Percentiles rank a stretch among this genome's conserved stretches.
These are phyloP conservation scores for Epicauta chinensis DNA, from an alignment of 1,140 invertebrate genomes.

Conservation along the genomic window DNA sequence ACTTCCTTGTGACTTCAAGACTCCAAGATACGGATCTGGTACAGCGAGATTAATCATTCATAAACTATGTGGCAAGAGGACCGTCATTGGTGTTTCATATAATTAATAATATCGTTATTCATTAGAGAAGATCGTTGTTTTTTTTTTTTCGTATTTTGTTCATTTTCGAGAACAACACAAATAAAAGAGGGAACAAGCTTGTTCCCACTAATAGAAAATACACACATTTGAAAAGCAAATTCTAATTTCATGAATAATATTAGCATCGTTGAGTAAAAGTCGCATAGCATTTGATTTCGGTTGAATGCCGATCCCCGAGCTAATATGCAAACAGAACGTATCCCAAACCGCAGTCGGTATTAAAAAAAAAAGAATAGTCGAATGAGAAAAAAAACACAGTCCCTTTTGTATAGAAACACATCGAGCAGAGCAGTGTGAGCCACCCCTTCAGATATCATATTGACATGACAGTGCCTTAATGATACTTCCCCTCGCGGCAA, in stretches of 20 bases:
- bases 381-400: conserved; percentile 12
- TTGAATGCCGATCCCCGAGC: conserved; percentile 30
- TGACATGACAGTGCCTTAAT: conserved; percentile 43
- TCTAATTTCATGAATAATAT: conserved; percentile 36
- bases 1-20: conserved; percentile 8
- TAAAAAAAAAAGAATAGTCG: conserved; percentile 40
- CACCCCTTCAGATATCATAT: conserved; percentile 41
- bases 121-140: no score
- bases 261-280: conserved; percentile 34
- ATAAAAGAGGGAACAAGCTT: no score
- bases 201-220: conserved; percentile 2
- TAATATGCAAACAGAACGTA: conserved; percentile 35
- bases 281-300: conserved; percentile 32
- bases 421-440: conserved; percentile 18
- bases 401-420: conserved; percentile 37
- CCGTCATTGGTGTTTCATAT: conserved; percentile 11
- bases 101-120: conserved; percentile 7
- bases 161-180: neutral
- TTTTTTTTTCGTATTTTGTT: neutral
- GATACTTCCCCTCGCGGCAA: conserved; percentile 36
- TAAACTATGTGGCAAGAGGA: neutral
- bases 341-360: conserved; percentile 36
- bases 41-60: conserved; percentile 9
- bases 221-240: conserved; percentile 27
- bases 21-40: conserved; percentile 12